A percentile compares a stretch with the other conserved stretches of the same genome.
These are phyloP conservation scores for Malthinus flaveolus DNA, from an alignment of 2,888 invertebrate species.

Conservation along the genomic window DNA sequence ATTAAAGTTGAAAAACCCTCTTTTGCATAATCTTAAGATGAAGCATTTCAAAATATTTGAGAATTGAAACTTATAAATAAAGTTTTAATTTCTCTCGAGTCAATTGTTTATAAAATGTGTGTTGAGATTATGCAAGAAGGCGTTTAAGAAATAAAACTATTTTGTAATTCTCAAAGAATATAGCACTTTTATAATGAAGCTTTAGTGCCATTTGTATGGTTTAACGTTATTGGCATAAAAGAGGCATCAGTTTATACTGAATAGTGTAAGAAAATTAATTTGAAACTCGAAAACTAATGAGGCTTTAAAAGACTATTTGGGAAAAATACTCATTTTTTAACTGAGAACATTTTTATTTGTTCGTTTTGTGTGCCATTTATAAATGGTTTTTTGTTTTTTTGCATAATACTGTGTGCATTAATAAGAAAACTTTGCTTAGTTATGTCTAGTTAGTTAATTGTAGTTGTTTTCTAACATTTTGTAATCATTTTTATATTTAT, in stretches of 20 bases:
- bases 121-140: too few species aligned
- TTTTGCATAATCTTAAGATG: too few species aligned
- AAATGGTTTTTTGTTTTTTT: constrained; percentile 3
- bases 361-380: constrained; percentile 4
- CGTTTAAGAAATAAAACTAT: too few species aligned
- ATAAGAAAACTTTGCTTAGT: constrained; percentile 3
- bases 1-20: too few species aligned
- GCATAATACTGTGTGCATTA: constrained; percentile 7
- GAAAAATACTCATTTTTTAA: constrained; percentile 1
- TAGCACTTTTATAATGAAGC: too few species aligned
- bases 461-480: constrained; percentile 4
- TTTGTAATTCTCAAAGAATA: too few species aligned
- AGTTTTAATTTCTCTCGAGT: too few species aligned
- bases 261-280: not conserved
- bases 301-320: not conserved
- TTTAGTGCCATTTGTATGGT: too few species aligned
- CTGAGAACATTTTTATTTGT: not conserved
- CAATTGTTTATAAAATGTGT: too few species aligned
- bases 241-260: not conserved
- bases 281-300: not conserved
- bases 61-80: too few species aligned
- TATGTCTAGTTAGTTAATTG: constrained; percentile 6
- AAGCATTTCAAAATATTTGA: too few species aligned
- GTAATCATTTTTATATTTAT: constrained; percentile 3
- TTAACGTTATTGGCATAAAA: not conserved